A percentile compares a stretch with the other conserved stretches of the same genome.
These are phyloP conservation scores for Phrynocephalus guinanensis DNA, from an alignment of 2,797 vertebrate genomes.

Conservation along the genomic window DNA sequence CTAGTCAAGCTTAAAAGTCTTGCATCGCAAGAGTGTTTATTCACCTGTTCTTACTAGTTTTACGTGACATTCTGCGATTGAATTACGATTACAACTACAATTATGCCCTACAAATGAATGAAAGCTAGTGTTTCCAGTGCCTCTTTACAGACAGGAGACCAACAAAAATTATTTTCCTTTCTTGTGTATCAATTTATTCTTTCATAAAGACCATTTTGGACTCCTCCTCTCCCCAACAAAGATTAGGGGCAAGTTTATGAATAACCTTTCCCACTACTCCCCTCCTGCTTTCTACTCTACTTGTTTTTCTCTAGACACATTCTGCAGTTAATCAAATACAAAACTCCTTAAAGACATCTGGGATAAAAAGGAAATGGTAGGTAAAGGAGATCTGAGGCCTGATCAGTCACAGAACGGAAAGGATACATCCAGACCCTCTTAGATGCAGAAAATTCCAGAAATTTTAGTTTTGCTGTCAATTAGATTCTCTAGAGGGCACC, in stretches of 20 bases:
- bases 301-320: background rate
- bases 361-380: slow-evolving; percentile 27
- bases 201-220: too few species aligned
- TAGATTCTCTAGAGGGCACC: too few species aligned
- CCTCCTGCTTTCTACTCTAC: background rate
- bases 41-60: too few species aligned
- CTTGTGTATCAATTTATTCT: background rate
- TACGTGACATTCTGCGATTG: too few species aligned
- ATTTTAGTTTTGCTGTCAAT: too few species aligned
- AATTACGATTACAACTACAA: too few species aligned
- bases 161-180: slow-evolving; percentile 24
- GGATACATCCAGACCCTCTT: too few species aligned
- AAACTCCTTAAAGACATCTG: slow-evolving; percentile 23
- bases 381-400: background rate
- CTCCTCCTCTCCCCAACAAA: background rate
- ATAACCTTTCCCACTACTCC: background rate
- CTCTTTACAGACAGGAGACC: slow-evolving; percentile 23
- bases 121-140: too few species aligned
- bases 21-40: background rate
- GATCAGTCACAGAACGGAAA: background rate
- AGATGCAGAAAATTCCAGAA: too few species aligned
- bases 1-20: background rate
- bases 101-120: background rate
- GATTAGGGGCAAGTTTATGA: background rate
- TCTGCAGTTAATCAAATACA: background rate